A percentile compares a stretch with the other conserved stretches of the same genome.
These are phyloP conservation scores for Oncorhynchus kisutch DNA, from an alignment of 2,113 vertebrate species.

Conservation along the genomic window DNA sequence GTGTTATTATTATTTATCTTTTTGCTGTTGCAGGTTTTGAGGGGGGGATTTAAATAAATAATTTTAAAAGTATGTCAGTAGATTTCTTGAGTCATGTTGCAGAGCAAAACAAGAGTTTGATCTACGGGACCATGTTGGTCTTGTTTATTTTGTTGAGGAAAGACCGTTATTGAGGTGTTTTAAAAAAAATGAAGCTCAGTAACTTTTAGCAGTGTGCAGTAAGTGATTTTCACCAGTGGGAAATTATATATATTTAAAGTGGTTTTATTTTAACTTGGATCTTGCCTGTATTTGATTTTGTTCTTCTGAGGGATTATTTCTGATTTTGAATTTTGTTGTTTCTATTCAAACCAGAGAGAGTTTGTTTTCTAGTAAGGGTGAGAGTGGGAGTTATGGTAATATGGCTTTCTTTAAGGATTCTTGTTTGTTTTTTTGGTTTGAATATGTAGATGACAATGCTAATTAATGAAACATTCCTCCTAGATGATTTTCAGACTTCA, in stretches of 20 bases:
- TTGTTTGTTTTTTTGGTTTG: constrained; percentile 37
- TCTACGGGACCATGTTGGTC: constrained; percentile 60
- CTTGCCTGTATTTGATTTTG: constrained; percentile 63
- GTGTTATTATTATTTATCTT: constrained; percentile 74
- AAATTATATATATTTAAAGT: constrained; percentile 61
- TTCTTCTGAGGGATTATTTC: constrained; percentile 61
- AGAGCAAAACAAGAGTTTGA: constrained; percentile 44
- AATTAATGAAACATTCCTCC: constrained; percentile 26
- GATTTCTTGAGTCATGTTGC: constrained; percentile 23
- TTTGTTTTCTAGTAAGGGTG: constrained; percentile 69
- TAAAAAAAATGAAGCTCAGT: constrained; percentile 58
- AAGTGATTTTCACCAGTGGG: constrained; percentile 58
- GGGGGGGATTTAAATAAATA: not conserved
- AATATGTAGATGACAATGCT: constrained; percentile 42
- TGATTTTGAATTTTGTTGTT: constrained; percentile 51
- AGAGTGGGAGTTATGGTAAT: constrained; percentile 53
- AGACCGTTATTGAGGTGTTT: constrained; percentile 58
- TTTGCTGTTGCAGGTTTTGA: constrained; percentile 64
- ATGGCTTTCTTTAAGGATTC: constrained; percentile 44
- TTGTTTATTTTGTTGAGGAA: constrained; percentile 33
- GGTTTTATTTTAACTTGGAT: constrained; percentile 53
- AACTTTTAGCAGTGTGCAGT: constrained; percentile 67
- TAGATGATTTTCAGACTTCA: constrained; percentile 13
- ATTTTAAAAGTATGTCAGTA: constrained; percentile 55
- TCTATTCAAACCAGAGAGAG: constrained; percentile 67